These are phyloP conservation scores for Venustoraphidia nigricollis DNA, from an alignment of 2,888 invertebrate species.

Conservation along the genomic window DNA sequence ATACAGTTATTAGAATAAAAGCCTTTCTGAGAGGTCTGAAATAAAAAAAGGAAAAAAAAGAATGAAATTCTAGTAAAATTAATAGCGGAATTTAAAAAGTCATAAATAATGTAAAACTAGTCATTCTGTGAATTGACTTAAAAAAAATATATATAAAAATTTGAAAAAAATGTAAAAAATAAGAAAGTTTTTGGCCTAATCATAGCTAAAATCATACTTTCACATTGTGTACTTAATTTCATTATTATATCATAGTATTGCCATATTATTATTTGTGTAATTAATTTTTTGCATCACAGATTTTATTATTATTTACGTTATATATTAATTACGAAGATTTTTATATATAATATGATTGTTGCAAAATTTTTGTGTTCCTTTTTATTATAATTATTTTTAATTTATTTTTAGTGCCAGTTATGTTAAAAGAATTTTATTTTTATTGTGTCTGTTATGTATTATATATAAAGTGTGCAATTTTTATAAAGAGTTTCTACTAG, in stretches of 20 bases:
- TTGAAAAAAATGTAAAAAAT: no score
- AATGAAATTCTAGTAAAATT: conserved; percentile 1
- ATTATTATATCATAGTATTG: neutral
- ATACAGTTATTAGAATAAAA: neutral
- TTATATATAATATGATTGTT: neutral
- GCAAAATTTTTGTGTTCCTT: neutral
- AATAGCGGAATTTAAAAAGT: neutral
- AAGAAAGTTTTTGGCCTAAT: conserved; percentile 1
- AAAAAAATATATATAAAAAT: neutral
- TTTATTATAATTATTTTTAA: neutral
- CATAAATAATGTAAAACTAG: conserved; percentile 10
- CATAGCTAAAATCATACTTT: neutral
- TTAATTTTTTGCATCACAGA: neutral
- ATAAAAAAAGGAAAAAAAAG: neutral
- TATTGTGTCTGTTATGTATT: neutral
- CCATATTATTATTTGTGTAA: neutral
- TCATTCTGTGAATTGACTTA: conserved; percentile 25
- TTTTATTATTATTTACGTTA: neutral
- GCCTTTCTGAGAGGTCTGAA: neutral
- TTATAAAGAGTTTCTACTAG: no score
- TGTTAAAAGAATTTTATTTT: neutral
- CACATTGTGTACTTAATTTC: neutral
- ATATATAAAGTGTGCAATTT: neutral
- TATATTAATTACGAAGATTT: neutral
- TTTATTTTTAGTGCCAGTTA: neutral